Base-by-base conservation (phyloP, 2,113 vertebrate species). In the Myxocyprinus asiaticus region DNA sequence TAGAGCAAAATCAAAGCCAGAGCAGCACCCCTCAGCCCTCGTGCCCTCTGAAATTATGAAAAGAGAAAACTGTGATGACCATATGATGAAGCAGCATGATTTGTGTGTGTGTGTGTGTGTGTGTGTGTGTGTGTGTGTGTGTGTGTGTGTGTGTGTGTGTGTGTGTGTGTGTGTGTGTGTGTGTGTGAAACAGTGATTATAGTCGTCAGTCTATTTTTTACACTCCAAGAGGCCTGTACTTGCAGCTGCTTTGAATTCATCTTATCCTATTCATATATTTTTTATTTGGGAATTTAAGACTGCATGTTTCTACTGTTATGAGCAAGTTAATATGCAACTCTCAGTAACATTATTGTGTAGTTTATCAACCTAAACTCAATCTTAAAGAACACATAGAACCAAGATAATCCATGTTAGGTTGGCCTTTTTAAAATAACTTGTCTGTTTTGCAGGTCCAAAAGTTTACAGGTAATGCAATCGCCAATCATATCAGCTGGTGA, bases 1-100 rank as follows among this genome's bases (percentile, higher is more conserved):
- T 89, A 89, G 90, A 92, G 91, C 92, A 90, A 90, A 91, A 92
- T 93, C 92, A 93, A 93, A 92, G 90, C 88, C 90, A 85, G 89
- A 87, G 89, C 75, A 90, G 80, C 87, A 91, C 88, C 61, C 83
- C 68, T 73, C 58, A 76, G 66, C 81, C 70, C 78, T 80, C 82
- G 66, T 62, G 78, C 80, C 72, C 73, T 82, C 75, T 80, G 75
- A 78, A 82, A 76, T 80, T 74, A 51, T 55, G 78, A 81, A 43
- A 75, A 55, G 75, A 68, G 72, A 64, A 22, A 82, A 84, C 63
- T 76, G 67, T 76, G 75, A 81, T 81, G 77, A 76, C 48, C 55
- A 65, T 75, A 70, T 82, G 56, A 85, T 42, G 45, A 67, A 67
- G 51, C 67, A 12, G 17, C 56, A 62, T 45, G 64, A 55, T 84